Conservation (phyloP, 30 jellyfish, hydroid and myxozoan species). For the Euphysa ruthae region DNA sequence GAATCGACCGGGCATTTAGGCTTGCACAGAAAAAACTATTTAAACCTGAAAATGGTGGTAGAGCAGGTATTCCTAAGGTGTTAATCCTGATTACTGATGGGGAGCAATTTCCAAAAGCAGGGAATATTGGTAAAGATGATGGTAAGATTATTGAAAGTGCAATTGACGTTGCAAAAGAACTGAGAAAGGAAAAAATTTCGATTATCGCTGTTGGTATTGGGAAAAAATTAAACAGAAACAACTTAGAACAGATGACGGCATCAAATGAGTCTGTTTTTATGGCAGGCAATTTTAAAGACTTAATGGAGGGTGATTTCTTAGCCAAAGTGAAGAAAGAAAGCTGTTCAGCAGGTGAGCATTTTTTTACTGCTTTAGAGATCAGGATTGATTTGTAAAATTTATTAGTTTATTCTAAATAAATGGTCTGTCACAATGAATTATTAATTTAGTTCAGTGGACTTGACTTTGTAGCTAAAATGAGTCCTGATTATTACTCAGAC, state of each 20-base stretch:
- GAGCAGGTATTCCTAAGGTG: slow-evolving; percentile 56
- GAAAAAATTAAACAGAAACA: neutral
- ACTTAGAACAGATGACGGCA: neutral
- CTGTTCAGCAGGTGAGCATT: slow-evolving; percentile 1
- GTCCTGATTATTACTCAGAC: too few species aligned
- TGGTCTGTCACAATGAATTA: too few species aligned
- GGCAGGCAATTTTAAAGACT: neutral
- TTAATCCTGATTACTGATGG: slow-evolving; percentile 80
- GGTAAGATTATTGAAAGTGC: slow-evolving; percentile 39
- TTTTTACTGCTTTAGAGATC: too few species aligned
- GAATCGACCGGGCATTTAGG: slow-evolving; percentile 83
- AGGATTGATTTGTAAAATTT: too few species aligned
- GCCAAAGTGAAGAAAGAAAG: neutral
- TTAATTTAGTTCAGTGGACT: too few species aligned
- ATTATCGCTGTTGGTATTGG: slow-evolving; percentile 58
- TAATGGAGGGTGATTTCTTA: neutral
- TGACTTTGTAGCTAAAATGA: too few species aligned
- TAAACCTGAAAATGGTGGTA: slow-evolving; percentile 43
- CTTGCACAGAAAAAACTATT: slow-evolving; percentile 52
- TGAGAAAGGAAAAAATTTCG: slow-evolving; percentile 23
- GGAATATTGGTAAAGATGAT: slow-evolving; percentile 37
- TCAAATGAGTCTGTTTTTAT: neutral
- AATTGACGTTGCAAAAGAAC: slow-evolving; percentile 1
- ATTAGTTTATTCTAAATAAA: too few species aligned
- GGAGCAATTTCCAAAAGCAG: slow-evolving; percentile 24